Percentiles rank a stretch among this genome's conserved stretches.
Conservation (phyloP, 2,113 vertebrate species). For the Felis chaus region DNA sequence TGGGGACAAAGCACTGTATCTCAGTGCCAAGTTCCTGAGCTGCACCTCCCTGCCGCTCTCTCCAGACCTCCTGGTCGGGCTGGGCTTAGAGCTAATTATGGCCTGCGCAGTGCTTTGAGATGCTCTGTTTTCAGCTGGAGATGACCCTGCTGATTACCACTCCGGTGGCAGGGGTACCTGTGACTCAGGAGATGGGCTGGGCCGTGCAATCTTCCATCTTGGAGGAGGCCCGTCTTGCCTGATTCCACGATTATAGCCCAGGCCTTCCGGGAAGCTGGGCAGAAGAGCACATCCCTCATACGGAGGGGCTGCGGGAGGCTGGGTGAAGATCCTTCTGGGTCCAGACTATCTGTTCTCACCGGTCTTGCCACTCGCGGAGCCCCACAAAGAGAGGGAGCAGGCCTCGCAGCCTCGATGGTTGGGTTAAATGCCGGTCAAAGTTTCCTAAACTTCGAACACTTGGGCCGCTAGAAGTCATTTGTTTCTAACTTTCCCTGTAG, state of each 20-base stretch:
- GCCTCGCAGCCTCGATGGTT: not conserved
- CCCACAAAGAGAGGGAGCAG: not conserved
- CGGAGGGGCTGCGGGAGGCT: not conserved
- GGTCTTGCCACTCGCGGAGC: not conserved
- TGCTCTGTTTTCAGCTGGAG: constrained; percentile 42
- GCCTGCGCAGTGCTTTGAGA: constrained; percentile 60
- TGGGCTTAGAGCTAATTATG: constrained; percentile 70
- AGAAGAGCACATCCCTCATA: accelerated
- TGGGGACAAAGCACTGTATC: constrained; percentile 28
- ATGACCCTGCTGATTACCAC: constrained; percentile 53
- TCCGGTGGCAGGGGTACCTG: not conserved
- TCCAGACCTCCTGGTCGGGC: constrained; percentile 53
- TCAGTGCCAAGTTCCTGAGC: constrained; percentile 13
- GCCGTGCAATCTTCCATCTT: not conserved
- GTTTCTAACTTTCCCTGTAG: not conserved
- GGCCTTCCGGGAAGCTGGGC: not conserved
- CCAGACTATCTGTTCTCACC: not conserved
- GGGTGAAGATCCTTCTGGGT: not conserved
- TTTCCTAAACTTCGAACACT: not conserved
- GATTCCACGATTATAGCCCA: not conserved
- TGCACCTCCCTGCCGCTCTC: not conserved
- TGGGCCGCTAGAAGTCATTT: not conserved
- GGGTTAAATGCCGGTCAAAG: not conserved
- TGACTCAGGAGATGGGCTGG: constrained; percentile 39
- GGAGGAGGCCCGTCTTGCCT: not conserved